Percentiles rank a stretch among this genome's conserved stretches.
phyloP scores from a whole-genome alignment of 2,797 vertebrate species.

The Lepus townsendii region DNA sequence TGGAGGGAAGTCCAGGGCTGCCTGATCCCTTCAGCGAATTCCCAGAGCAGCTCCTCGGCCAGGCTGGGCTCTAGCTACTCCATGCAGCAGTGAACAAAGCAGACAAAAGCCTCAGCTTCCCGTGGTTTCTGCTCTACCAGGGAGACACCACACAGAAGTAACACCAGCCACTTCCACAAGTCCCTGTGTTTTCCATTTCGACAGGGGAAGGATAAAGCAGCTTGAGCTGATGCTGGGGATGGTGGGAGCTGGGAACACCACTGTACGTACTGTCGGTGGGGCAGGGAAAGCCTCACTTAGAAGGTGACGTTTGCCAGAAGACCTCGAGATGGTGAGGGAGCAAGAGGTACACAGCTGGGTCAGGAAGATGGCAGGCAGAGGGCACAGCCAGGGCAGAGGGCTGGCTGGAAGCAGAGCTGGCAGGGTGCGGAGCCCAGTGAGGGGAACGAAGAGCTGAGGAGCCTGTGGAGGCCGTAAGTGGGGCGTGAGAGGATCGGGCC shows the following conservation, averaged over 20 bases:
- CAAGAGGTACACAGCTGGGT: not conserved
- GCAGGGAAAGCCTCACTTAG: not conserved
- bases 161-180: no score
- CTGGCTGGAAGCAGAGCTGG: not conserved
- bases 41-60: not conserved
- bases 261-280: not conserved
- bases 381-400: rapidly evolving
- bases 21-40: not conserved
- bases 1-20: not conserved
- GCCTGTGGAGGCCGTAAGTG: rapidly evolving
- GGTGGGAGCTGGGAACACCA: not conserved
- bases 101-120: not conserved
- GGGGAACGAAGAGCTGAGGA: not conserved
- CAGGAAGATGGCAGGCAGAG: not conserved
- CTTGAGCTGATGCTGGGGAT: no score
- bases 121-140: not conserved
- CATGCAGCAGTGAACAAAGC: not conserved
- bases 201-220: no score
- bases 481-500: rapidly evolving
- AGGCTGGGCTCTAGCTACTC: not conserved
- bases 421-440: not conserved
- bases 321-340: not conserved
- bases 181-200: no score
- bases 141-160: not conserved
- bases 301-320: not conserved